Base-by-base conservation (phyloP, 64 coral and sea anemone species). In the Porites lutea region DNA sequence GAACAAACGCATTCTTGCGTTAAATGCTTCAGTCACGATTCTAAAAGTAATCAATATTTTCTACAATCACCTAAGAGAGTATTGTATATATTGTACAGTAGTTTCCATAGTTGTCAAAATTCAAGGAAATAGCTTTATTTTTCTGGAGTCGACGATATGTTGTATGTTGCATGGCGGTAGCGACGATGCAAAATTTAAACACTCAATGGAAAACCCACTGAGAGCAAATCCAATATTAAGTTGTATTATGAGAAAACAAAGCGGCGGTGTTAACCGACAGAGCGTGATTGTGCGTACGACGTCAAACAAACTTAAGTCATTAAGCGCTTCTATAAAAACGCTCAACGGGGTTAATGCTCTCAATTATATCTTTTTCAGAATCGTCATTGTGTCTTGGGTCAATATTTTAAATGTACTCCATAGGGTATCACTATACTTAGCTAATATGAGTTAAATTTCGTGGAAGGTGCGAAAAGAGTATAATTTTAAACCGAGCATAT, bases 21-120 rank as follows among this genome's bases (percentile, higher is more conserved):
- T 43, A 84, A 43, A 84, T 49, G 10, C 51, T 22, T 21, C 44
- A 68, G 52, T 81, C 78, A 60, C 78, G 78, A 54, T n/a, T 19
- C 7, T 8, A 76, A 10, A 52, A 76, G 8, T 7, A 71, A 71
- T 27, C 2, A 71, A 37, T 37, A 37, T 37, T 37, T 37, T 37
- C 27, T 37, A 37, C 1, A 6, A 37, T 27, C 22, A 71, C 10
- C 3, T 71, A 37, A 37, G 43, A 5, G 54, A 57, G 7, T 18
- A 22, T 18, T 18, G 2, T 68, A 68, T n/a, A 37, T 37, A 37
- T 37, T 37, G 27, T 37, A 37, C 27, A 37, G 27, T 37, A 37
- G 27, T 37, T 37, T 37, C 27, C 27, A 37, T n/a, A 8, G 2
- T 68, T 6, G 8, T 68, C 6, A n/a, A 68, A 18, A 15, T 19